Evolutionary conservation across 2,113 vertebrate species (phyloP), one percentile per base, ranked within the genome.

Genomic region (Oryzias curvinotus): DNA sequence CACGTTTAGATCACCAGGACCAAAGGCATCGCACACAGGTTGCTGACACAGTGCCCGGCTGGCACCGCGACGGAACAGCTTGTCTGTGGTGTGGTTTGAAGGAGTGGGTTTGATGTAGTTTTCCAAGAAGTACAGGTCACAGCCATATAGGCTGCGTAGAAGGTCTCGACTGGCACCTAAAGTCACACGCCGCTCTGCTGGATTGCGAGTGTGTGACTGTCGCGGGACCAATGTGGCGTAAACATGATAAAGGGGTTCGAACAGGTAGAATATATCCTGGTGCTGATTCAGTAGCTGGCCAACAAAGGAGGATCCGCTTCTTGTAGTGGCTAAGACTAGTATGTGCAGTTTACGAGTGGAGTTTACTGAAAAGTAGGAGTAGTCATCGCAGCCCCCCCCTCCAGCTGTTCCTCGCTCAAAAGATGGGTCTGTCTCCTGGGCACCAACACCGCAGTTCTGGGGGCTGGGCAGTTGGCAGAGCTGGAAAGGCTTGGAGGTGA

Each of bases 271-370:
- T 58, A 98, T 93, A 70, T 98, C 94, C 2, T 94, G 93, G 87
- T 99, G 96, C 86, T 99, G 97, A 89, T 99, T 99, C 81, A 99
- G 94, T 71, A 99, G 94, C 88, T 99, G 97, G 62, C 96, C 96
- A 0, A 98, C 94, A 18, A 99, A 99, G 0, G 97, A 98, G 14
- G 97, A 99, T 62, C 97, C 97, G 0, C 95, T 98, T 25, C 97
- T 93, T 0, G 97, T 99, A 25, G 97, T 98, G 73, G 96, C 96
- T 16, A 99, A 90, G 73, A 99, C 94, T 65, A 99, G 89, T 73
- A 99, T 84, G 14, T 99, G 97, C 0, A 92, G 96, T 90, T 96
- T 96, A 15, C 93, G 93, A 0, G 94, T 95, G 53, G 93, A 65
- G 67, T 97, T 98, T 1, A 93, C 90, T 0, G 90, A 52, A 16